These are phyloP conservation scores for Drosophila aff. DNA, from an alignment of 1,140 invertebrate genomes.

Conservation along the genomic window DNA sequence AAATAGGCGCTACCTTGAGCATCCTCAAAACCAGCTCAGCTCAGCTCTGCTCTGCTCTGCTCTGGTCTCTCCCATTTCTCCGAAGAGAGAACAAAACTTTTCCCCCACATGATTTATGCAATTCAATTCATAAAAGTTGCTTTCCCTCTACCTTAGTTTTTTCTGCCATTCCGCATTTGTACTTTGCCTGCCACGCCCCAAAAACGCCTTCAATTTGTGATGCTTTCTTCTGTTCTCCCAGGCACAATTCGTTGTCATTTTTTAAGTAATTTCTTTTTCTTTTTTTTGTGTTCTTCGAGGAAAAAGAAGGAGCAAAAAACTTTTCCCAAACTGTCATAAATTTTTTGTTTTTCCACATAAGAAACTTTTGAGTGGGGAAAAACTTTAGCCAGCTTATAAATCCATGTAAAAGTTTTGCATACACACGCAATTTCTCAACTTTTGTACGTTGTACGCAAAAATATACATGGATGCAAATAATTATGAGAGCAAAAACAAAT, in stretches of 20 bases:
- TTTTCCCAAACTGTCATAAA: conserved; percentile 84
- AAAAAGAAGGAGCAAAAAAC: conserved; percentile 55
- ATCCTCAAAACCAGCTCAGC: neutral
- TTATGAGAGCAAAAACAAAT: conserved; percentile 60
- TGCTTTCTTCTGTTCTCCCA: conserved; percentile 23
- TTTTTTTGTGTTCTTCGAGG: conserved; percentile 12
- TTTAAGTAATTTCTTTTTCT: conserved; percentile 48
- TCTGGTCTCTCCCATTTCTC: neutral
- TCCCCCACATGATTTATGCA: conserved; percentile 80
- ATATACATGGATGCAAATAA: conserved; percentile 40
- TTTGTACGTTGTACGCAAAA: conserved; percentile 18
- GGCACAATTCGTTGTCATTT: conserved; percentile 25
- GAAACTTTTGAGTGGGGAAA: conserved; percentile 60
- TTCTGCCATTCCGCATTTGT: conserved; percentile 36
- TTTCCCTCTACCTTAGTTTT: conserved; percentile 23
- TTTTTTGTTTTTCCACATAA: conserved; percentile 47
- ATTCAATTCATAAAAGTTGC: conserved; percentile 83
- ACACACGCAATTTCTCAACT: conserved; percentile 72
- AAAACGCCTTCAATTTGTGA: conserved; percentile 53
- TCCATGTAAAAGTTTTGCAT: conserved; percentile 77
- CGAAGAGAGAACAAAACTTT: conserved; percentile 48
- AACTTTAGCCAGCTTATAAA: conserved; percentile 73
- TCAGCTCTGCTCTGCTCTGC: neutral
- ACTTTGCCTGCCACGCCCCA: conserved; percentile 31
- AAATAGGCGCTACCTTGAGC: conserved; percentile 34